Conservation (phyloP, 2,888 invertebrate species). For the Drosophila vallismaia region DNA sequence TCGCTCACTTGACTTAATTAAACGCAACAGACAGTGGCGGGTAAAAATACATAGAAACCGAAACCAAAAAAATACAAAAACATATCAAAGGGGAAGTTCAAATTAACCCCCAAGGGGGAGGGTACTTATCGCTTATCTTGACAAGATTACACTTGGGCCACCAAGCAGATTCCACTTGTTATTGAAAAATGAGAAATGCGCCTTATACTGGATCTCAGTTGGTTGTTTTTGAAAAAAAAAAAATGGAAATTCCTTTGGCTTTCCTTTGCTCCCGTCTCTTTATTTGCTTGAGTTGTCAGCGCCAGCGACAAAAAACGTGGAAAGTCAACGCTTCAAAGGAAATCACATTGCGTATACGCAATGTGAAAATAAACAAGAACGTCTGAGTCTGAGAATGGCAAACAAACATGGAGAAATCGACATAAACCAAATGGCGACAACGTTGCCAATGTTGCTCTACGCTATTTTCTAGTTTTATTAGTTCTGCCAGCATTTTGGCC, state of each 20-base stretch:
- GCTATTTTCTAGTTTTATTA: slow-evolving; percentile 66
- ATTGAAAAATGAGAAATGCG: slow-evolving; percentile 17
- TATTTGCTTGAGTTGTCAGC: slow-evolving; percentile 48
- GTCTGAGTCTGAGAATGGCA: slow-evolving; percentile 53
- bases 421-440: slow-evolving; percentile 64
- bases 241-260: slow-evolving; percentile 3
- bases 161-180: not conserved
- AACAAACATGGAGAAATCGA: slow-evolving; percentile 68
- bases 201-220: slow-evolving; percentile 28
- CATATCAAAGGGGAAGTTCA: slow-evolving; percentile 66
- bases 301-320: slow-evolving; percentile 45
- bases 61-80: slow-evolving; percentile 1
- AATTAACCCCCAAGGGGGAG: slow-evolving; percentile 46
- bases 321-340: slow-evolving; percentile 62
- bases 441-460: slow-evolving; percentile 30
- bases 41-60: slow-evolving; percentile 55
- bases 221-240: slow-evolving; percentile 4
- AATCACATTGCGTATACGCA: slow-evolving; percentile 76
- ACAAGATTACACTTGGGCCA: slow-evolving; percentile 25
- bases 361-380: slow-evolving; percentile 64
- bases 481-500: slow-evolving; percentile 72
- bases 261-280: slow-evolving; percentile 29
- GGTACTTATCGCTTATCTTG: slow-evolving; percentile 42
- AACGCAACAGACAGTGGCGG: slow-evolving; percentile 65
- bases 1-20: slow-evolving; percentile 81